Percentiles rank a stretch among this genome's conserved stretches.
Evolutionary conservation across 2,797 vertebrate genomes (phyloP).

Genomic region (Micropoecilia bifurca): DNA sequence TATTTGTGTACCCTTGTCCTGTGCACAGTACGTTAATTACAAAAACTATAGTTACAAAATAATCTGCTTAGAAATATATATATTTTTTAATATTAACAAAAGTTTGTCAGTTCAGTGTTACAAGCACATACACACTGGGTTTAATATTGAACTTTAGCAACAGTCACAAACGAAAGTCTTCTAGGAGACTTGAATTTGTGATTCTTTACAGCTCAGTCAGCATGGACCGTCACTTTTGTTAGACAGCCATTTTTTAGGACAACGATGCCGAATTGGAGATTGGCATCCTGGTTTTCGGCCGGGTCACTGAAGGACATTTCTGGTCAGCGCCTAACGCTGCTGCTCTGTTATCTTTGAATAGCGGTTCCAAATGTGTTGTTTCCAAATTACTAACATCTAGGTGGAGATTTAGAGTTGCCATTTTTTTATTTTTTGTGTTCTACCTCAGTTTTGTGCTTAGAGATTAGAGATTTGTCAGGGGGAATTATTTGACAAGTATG

Average conservation of each 20-base stretch:
- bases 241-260: background rate
- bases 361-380: background rate
- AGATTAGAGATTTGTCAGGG: background rate
- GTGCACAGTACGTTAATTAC: background rate
- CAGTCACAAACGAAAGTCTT: background rate
- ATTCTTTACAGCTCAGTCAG: background rate
- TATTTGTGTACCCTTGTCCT: background rate
- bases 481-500: background rate
- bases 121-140: background rate
- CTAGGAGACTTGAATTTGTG: no score
- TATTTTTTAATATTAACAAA: background rate
- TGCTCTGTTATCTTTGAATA: background rate
- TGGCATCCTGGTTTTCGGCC: background rate
- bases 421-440: background rate
- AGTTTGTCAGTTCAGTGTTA: background rate
- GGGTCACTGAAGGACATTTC: background rate
- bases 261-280: background rate
- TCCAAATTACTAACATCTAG: background rate
- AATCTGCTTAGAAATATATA: background rate
- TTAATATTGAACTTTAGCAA: background rate
- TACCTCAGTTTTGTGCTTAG: background rate
- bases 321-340: no score
- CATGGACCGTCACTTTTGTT: background rate
- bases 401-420: background rate
- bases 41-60: background rate